phyloP scores from a whole-genome alignment of 2,113 vertebrate species.

The Psammodynastes pulverulentus region DNA sequence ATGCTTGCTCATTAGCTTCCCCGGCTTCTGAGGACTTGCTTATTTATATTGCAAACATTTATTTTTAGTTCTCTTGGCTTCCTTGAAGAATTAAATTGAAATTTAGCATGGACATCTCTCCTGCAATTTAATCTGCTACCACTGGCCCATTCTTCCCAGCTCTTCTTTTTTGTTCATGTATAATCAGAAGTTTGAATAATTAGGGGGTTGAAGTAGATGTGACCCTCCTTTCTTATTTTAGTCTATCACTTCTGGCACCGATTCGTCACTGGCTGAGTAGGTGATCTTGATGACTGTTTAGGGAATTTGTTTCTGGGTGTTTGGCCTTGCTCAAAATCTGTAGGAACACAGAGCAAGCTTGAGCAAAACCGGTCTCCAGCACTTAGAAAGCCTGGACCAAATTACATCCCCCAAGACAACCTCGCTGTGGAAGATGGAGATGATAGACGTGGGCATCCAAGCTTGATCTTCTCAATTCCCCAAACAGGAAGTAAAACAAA shows the following conservation, averaged over 20 bases:
- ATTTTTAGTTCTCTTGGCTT: background rate
- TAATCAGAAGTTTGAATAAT: background rate
- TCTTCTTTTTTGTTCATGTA: background rate
- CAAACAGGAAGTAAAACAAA: conserved; percentile 41
- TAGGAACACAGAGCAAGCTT: background rate
- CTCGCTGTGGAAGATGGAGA: conserved; percentile 18
- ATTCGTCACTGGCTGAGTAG: background rate
- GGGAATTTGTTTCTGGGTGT: conserved; percentile 16
- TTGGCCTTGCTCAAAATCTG: background rate
- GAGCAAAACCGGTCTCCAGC: background rate
- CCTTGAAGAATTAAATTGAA: background rate
- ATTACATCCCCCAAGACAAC: background rate
- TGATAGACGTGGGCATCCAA: conserved; percentile 12
- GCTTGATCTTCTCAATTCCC: conserved; percentile 16
- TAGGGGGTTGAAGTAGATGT: background rate
- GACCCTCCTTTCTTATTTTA: background rate
- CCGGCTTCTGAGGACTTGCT: background rate
- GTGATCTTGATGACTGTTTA: background rate
- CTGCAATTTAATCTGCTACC: background rate
- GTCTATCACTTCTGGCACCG: background rate
- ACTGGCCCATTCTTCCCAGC: background rate
- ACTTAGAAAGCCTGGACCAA: background rate
- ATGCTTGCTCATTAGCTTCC: background rate
- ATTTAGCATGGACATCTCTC: background rate
- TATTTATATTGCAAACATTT: background rate